Evolutionary conservation across 2,797 vertebrate species (phyloP).

Genomic region (Sebastes iracundus): DNA sequence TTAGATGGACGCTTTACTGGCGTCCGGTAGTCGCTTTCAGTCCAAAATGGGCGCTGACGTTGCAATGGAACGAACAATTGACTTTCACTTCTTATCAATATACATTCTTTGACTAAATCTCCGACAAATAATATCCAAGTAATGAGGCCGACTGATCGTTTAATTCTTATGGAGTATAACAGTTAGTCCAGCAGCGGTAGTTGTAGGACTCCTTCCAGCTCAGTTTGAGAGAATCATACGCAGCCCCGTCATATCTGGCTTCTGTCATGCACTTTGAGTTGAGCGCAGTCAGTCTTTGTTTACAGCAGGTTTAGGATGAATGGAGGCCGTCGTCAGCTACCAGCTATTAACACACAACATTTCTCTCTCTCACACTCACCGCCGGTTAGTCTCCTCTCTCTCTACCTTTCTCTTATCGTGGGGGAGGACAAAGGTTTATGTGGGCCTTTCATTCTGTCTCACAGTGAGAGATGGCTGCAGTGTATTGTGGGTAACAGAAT

Average conservation of each 20-base stretch:
- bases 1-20: fast-evolving
- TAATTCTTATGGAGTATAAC: too few relatives aligned
- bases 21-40: too few relatives aligned
- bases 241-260: conserved; percentile 7
- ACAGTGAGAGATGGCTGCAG: conserved; percentile 66
- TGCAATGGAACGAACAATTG: too few relatives aligned
- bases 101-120: too few relatives aligned
- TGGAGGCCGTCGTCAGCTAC: conserved; percentile 6
- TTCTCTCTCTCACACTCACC: not conserved
- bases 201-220: too few relatives aligned
- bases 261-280: conserved; percentile 10
- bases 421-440: conserved; percentile 61
- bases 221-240: too few relatives aligned
- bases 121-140: too few relatives aligned
- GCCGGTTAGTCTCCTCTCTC: not conserved
- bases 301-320: conserved; percentile 31
- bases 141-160: too few relatives aligned
- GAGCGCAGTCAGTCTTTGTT: conserved; percentile 23
- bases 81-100: too few relatives aligned
- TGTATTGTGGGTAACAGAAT: conserved; percentile 81
- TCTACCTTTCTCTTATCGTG: conserved; percentile 49
- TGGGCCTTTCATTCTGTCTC: conserved; percentile 62
- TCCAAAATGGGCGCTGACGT: too few relatives aligned
- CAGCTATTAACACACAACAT: conserved; percentile 15
- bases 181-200: too few relatives aligned